Evolutionary conservation across 1,140 invertebrate species (phyloP).

Genomic region (Meloidogyne hapla): DNA sequence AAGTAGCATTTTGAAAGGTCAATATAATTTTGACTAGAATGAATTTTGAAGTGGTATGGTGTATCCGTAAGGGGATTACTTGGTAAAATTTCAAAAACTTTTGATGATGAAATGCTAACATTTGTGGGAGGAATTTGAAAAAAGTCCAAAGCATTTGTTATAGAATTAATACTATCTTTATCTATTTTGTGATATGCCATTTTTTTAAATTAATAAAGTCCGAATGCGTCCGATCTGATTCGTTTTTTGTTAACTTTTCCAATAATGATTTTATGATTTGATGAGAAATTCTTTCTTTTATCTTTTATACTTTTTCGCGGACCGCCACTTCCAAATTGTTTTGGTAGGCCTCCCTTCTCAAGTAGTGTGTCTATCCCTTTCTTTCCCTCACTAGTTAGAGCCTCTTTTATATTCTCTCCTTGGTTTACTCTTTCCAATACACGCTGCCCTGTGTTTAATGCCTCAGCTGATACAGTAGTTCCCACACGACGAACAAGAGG

Average conservation of each 20-base stretch:
- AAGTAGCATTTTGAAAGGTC: slow-evolving; percentile 15
- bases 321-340: background rate
- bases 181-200: background rate
- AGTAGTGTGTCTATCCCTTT: slow-evolving; percentile 1
- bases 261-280: slow-evolving; percentile 12
- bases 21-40: slow-evolving; percentile 6
- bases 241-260: slow-evolving; percentile 4
- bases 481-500: background rate
- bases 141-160: background rate
- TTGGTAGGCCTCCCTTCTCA: background rate
- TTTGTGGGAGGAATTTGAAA: slow-evolving; percentile 1
- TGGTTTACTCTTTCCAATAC: slow-evolving; percentile 12
- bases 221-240: background rate
- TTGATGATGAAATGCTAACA: slow-evolving; percentile 10
- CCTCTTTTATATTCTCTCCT: background rate
- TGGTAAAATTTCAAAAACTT: slow-evolving; percentile 10
- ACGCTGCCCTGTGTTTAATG: slow-evolving; percentile 7
- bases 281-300: background rate
- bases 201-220: slow-evolving; percentile 17
- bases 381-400: background rate
- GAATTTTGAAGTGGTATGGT: slow-evolving; percentile 22
- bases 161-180: background rate
- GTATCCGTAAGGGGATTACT: background rate
- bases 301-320: background rate
- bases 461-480: background rate